Evolutionary conservation across 2,113 vertebrate genomes (phyloP).

Genomic region (Octodon degus): DNA sequence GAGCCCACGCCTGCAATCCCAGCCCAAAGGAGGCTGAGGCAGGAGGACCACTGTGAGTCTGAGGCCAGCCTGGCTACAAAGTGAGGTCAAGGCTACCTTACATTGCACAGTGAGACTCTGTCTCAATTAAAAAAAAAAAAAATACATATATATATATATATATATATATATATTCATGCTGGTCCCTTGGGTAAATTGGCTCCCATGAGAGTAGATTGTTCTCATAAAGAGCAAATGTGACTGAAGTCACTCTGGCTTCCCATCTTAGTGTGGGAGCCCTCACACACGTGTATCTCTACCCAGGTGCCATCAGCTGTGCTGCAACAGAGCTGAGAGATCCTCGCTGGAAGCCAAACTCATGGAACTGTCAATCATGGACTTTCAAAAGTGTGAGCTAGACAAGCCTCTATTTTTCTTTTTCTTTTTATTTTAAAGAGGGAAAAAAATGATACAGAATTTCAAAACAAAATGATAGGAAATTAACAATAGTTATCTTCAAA

Average conservation of each 20-base stretch:
- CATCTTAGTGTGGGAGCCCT: not conserved
- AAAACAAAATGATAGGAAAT: too few species aligned
- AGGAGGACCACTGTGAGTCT: not conserved
- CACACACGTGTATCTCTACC: not conserved
- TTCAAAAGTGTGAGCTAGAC: not conserved
- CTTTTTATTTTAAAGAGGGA: too few species aligned
- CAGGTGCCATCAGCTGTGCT: not conserved
- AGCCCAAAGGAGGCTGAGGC: not conserved
- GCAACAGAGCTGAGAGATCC: not conserved
- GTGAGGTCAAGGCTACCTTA: not conserved
- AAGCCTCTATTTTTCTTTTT: not conserved
- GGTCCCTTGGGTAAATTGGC: not conserved
- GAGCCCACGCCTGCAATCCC: not conserved
- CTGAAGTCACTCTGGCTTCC: not conserved
- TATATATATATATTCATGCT: not conserved
- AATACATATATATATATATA: too few species aligned
- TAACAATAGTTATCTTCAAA: too few species aligned
- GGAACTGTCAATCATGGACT: not conserved
- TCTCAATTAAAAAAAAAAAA: too few species aligned
- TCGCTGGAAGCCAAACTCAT: not conserved
- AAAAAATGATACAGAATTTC: too few species aligned
- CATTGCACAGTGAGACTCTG: not conserved
- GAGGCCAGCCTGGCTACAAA: not conserved
- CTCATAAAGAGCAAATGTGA: not conserved
- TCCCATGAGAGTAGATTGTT: not conserved